phyloP scores from a whole-genome alignment of 2,797 vertebrate genomes.

The Morelia viridis region DNA sequence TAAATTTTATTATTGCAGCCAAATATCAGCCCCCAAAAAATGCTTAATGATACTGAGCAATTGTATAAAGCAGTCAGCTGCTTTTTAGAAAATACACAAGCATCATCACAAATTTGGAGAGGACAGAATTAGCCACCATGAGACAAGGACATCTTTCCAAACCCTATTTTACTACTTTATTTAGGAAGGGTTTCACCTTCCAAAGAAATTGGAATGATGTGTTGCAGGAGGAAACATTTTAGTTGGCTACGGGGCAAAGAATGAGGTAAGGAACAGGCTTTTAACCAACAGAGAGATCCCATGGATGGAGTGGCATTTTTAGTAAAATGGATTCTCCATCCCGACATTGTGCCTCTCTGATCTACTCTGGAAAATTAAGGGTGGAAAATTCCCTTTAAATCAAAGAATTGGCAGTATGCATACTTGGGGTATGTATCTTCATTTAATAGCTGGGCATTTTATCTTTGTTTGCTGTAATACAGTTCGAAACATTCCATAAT shows the following conservation, averaged over 20 bases:
- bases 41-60: too few species aligned
- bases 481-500: neutral
- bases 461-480: neutral
- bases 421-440: neutral
- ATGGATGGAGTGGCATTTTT: neutral
- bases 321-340: neutral
- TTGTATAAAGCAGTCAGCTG: neutral
- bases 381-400: neutral
- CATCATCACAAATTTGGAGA: neutral
- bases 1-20: too few species aligned
- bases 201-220: neutral
- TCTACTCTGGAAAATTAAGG: neutral
- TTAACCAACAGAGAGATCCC: neutral
- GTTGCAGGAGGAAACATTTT: neutral
- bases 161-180: neutral
- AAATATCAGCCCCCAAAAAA: too few species aligned
- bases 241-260: too few species aligned
- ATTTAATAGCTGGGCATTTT: neutral
- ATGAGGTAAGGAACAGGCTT: neutral
- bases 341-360: too few species aligned
- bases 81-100: neutral
- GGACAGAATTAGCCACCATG: neutral
- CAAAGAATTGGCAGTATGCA: neutral
- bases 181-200: neutral
- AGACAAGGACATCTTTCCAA: neutral